These are phyloP conservation scores for Lochmaea capreae DNA, from an alignment of 2,888 invertebrate genomes.

Conservation along the genomic window DNA sequence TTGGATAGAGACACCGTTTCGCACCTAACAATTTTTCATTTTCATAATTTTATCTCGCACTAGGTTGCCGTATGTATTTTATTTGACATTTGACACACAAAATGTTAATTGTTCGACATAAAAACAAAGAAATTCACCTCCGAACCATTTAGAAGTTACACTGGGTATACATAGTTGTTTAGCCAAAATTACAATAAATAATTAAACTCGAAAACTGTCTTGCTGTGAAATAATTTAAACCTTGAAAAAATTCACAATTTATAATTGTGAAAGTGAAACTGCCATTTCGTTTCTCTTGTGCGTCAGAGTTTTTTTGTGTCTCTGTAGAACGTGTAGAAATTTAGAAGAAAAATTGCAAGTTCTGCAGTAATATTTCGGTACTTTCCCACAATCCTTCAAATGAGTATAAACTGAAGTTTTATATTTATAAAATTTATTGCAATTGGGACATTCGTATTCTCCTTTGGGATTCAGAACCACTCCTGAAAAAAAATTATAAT, in stretches of 20 bases:
- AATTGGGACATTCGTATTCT: constrained; percentile 69
- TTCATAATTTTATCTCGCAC: no score
- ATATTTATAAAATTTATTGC: constrained; percentile 81
- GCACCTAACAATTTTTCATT: no score
- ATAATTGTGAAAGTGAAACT: neutral
- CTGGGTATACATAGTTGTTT: no score
- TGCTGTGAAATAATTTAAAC: neutral
- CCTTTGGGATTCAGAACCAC: constrained; percentile 38
- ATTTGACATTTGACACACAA: no score
- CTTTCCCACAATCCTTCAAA: constrained; percentile 74
- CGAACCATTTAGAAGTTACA: no score
- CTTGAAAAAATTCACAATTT: neutral
- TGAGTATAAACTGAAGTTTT: constrained; percentile 81
- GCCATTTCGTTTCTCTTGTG: constrained; percentile 10
- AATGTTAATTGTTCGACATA: no score
- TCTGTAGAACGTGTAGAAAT: constrained; percentile 53
- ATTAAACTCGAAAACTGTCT: neutral
- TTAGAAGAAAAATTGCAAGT: constrained; percentile 54
- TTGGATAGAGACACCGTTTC: no score
- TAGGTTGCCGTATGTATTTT: no score
- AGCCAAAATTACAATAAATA: no score
- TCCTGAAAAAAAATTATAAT: neutral
- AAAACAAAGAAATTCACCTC: no score
- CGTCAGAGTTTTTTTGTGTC: constrained; percentile 48
- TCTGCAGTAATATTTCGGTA: constrained; percentile 53